Evolutionary conservation across 1,140 invertebrate species (phyloP).

Genomic region (Cyphomyrmex costatus): DNA sequence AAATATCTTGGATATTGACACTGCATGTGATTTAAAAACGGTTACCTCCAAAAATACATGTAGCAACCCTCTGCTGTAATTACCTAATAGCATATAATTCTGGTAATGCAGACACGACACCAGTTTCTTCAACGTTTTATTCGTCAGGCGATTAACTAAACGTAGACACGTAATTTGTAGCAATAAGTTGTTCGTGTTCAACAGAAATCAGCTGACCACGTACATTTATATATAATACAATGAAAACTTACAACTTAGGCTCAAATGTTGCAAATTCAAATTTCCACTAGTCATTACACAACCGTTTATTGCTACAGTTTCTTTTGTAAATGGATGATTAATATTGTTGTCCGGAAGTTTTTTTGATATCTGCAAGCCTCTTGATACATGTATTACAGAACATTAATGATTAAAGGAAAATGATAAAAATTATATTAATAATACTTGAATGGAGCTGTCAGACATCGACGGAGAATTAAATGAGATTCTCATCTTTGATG

Average conservation of each 20-base stretch:
- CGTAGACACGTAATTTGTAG: background rate
- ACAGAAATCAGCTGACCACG: background rate
- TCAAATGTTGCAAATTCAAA: constrained; percentile 77
- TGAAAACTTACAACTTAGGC: constrained; percentile 78
- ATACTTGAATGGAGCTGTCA: constrained; percentile 15
- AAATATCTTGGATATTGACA: too few species aligned
- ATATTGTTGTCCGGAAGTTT: background rate
- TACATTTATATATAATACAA: background rate
- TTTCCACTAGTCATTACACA: constrained; percentile 79
- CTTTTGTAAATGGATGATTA: constrained; percentile 76
- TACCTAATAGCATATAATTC: constrained; percentile 61
- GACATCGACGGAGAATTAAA: background rate
- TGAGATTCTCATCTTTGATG: background rate
- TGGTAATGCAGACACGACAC: constrained; percentile 71
- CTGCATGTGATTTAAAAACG: too few species aligned
- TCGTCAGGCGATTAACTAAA: constrained; percentile 70
- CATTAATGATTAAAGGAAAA: too few species aligned
- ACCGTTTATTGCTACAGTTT: constrained; percentile 67
- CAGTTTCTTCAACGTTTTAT: constrained; percentile 50
- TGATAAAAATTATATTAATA: background rate
- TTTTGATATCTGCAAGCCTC: constrained; percentile 11
- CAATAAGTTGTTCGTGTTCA: background rate
- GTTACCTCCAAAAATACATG: constrained; percentile 67
- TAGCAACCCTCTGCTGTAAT: constrained; percentile 62
- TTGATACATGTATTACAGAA: background rate